Percentiles rank a stretch among this genome's conserved stretches.
Evolutionary conservation across 2,888 invertebrate genomes (phyloP).

Genomic region (Diogma glabrata): DNA sequence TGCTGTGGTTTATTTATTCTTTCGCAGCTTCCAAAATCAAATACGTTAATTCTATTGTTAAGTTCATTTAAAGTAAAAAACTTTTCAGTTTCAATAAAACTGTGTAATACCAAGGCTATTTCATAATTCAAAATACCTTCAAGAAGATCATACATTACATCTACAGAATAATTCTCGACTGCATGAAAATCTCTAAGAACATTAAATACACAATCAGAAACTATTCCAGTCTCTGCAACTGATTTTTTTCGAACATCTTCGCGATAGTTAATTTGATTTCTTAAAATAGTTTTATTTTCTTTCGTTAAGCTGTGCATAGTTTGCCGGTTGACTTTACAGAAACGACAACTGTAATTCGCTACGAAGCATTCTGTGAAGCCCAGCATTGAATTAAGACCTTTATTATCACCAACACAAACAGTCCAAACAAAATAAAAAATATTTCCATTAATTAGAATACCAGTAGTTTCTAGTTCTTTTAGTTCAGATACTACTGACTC

Average conservation of each 20-base stretch:
- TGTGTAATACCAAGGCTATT: constrained; percentile 9
- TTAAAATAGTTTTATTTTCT: no score
- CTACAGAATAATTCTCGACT: constrained; percentile 11
- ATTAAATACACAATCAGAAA: constrained; percentile 16
- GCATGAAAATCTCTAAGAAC: constrained; percentile 15
- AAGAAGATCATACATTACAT: constrained; percentile 7
- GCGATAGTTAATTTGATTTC: constrained; percentile 13
- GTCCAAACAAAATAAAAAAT: constrained; percentile 18
- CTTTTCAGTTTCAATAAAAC: constrained; percentile 9
- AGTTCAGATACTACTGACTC: constrained; percentile 8
- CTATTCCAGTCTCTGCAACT: constrained; percentile 15
- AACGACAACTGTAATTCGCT: constrained; percentile 17
- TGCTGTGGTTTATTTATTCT: constrained; percentile 10
- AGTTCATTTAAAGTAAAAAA: constrained; percentile 11
- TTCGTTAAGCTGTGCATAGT: no score
- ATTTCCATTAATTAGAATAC: constrained; percentile 1
- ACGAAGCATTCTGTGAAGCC: constrained; percentile 19
- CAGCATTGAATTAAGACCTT: constrained; percentile 18
- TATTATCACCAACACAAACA: constrained; percentile 19
- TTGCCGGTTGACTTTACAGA: constrained; percentile 10
- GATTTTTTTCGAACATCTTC: constrained; percentile 9
- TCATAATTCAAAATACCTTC: constrained; percentile 11
- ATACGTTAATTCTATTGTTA: constrained; percentile 4
- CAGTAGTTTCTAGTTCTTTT: constrained; percentile 5
- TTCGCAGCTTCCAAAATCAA: constrained; percentile 10